Conservation (phyloP, 1,140 invertebrate species). For the Tetranychus cinnabarinus region DNA sequence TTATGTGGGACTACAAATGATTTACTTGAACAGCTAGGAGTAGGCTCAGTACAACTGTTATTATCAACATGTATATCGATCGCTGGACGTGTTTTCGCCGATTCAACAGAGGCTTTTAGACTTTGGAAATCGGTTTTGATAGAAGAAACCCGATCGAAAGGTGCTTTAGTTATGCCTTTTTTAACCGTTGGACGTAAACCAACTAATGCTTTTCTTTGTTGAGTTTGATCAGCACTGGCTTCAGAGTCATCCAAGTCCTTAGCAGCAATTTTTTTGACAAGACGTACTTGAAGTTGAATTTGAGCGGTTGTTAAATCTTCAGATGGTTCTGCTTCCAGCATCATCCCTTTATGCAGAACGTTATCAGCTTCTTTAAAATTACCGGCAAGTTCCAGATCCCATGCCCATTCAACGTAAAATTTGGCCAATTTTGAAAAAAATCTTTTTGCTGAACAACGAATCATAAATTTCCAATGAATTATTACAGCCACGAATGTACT, state of each 20-base stretch:
- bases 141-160: too few relatives aligned
- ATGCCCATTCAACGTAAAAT: background rate
- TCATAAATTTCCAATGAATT: background rate
- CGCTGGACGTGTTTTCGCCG: too few relatives aligned
- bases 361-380: background rate
- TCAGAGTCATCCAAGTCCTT: background rate
- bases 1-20: background rate
- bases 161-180: too few relatives aligned
- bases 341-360: background rate
- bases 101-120: too few relatives aligned
- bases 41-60: background rate
- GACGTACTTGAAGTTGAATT: background rate
- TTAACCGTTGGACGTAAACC: too few relatives aligned
- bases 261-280: background rate
- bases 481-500: background rate
- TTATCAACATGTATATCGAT: background rate
- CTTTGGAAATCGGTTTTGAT: too few relatives aligned
- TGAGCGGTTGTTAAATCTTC: background rate
- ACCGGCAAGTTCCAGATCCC: background rate
- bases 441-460: background rate
- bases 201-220: slow-evolving; percentile 5
- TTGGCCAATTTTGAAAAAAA: background rate
- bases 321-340: background rate
- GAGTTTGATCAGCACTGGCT: slow-evolving; percentile 6
- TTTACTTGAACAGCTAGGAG: background rate